A percentile compares a stretch with the other conserved stretches of the same genome.
Conservation (phyloP, 2,797 vertebrate species). For the Cetoscarus ocellatus region DNA sequence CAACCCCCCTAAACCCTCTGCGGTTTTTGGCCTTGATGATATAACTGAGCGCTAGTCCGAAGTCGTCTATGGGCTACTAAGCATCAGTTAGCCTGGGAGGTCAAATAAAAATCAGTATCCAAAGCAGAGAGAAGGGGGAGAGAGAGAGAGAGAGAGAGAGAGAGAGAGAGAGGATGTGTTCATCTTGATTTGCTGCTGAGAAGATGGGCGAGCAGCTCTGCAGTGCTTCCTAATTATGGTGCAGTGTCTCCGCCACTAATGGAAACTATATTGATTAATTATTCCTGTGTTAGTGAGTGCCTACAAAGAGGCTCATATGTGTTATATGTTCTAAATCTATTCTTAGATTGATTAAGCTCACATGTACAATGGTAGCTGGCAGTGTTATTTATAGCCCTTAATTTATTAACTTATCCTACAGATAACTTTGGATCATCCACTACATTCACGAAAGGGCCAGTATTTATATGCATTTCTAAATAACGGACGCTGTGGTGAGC, state of each 20-base stretch:
- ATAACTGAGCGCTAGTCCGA: slow-evolving; percentile 51
- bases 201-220: slow-evolving; percentile 62
- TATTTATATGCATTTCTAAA: no score
- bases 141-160: background rate
- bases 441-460: no score
- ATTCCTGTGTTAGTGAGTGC: slow-evolving; percentile 45
- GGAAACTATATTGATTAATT: slow-evolving; percentile 78
- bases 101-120: slow-evolving; percentile 29
- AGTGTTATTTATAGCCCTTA: slow-evolving; percentile 32
- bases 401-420: slow-evolving; percentile 2
- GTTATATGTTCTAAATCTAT: slow-evolving; percentile 17
- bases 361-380: background rate
- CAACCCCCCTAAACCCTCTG: slow-evolving; percentile 7
- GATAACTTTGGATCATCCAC: no score
- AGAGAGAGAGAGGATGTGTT: background rate
- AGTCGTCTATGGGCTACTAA: slow-evolving; percentile 52
- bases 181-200: slow-evolving; percentile 60
- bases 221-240: slow-evolving; percentile 70
- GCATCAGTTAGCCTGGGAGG: slow-evolving; percentile 41
- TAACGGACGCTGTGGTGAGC: no score
- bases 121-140: slow-evolving; percentile 24
- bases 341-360: slow-evolving; percentile 25
- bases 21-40: slow-evolving; percentile 53
- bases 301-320: slow-evolving; percentile 15
- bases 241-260: slow-evolving; percentile 69